A percentile compares a stretch with the other conserved stretches of the same genome.
Conservation (phyloP, 2,113 vertebrate genomes). For the Daubentonia madagascariensis region DNA sequence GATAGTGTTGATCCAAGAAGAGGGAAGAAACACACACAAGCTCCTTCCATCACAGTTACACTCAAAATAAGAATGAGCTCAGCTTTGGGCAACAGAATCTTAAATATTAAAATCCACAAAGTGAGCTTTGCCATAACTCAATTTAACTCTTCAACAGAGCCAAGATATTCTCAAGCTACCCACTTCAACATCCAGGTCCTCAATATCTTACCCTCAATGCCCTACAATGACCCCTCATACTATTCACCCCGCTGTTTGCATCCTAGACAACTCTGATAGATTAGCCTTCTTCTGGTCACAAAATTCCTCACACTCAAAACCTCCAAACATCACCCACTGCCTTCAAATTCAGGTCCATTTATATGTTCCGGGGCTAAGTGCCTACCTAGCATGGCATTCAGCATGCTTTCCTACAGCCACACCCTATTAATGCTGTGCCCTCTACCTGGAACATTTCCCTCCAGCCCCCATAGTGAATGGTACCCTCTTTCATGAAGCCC, state of each 20-base stretch:
- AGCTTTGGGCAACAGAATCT: constrained; percentile 7
- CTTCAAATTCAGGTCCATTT: neutral
- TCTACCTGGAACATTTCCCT: neutral
- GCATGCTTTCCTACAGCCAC: neutral
- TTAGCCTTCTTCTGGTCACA: neutral
- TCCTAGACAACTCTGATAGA: neutral
- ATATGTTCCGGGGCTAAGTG: rapidly evolving
- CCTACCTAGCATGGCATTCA: too few relatives aligned
- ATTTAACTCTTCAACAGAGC: constrained; percentile 5
- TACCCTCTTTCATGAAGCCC: neutral
- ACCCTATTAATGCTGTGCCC: neutral
- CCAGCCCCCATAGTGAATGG: neutral
- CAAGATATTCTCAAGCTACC: neutral
- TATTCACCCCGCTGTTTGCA: neutral
- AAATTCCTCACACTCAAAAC: neutral
- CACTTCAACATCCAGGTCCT: neutral
- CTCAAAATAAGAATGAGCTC: neutral
- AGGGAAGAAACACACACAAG: neutral
- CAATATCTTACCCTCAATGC: neutral
- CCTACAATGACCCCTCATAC: too few relatives aligned
- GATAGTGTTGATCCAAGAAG: neutral
- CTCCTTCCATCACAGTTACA: neutral
- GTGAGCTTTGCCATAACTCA: neutral
- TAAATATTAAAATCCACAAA: neutral
- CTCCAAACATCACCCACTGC: neutral